Percentiles rank a stretch among this genome's conserved stretches.
Conservation (phyloP, 1,140 invertebrate genomes). For the Zaprionus ghesquierei region DNA sequence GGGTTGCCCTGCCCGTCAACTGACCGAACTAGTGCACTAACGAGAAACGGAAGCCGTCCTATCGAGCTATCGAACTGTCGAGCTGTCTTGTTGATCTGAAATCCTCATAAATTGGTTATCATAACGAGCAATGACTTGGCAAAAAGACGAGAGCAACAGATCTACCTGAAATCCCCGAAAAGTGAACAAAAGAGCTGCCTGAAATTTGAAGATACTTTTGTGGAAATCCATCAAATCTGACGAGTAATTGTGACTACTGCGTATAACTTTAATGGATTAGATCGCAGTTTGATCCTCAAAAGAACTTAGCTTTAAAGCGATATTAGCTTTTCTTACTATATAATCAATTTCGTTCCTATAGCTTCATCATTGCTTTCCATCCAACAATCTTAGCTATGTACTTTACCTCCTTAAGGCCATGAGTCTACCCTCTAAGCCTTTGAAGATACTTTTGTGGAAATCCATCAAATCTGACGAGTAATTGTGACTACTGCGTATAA, state of each 20-base stretch:
- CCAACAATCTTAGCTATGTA: no score
- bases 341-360: no score
- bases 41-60: background rate
- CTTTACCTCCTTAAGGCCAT: no score
- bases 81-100: constrained; percentile 32
- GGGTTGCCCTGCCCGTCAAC: constrained; percentile 19
- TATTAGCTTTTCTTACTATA: no score
- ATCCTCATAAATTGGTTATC: constrained; percentile 11
- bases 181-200: background rate
- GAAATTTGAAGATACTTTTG: background rate
- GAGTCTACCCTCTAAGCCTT: no score
- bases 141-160: background rate
- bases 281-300: background rate
- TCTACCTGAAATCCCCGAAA: background rate
- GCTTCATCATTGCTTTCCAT: no score
- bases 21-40: constrained; percentile 13
- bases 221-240: no score
- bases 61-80: background rate
- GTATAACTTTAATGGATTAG: no score
- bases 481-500: background rate
- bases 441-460: no score
- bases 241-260: background rate
- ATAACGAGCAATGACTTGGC: constrained; percentile 4
- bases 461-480: background rate
- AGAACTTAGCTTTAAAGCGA: no score